A percentile compares a stretch with the other conserved stretches of the same genome.
phyloP scores from a whole-genome alignment of 2,888 invertebrate genomes.

The Amblyjoppa proteus region DNA sequence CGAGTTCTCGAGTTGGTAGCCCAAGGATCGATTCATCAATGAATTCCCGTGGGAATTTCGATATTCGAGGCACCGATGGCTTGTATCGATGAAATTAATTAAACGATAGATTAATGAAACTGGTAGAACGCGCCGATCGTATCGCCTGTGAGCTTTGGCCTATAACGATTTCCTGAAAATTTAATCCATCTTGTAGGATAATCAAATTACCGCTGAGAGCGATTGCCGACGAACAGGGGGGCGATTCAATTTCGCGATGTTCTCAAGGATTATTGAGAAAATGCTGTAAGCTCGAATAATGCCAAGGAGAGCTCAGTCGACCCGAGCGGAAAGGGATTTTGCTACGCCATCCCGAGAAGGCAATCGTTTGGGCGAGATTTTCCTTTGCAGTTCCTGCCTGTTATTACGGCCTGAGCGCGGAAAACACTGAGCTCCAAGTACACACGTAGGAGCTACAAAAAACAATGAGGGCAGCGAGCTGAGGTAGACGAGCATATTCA shows the following conservation, averaged over 20 bases:
- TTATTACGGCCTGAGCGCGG: background rate
- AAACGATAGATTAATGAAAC: background rate
- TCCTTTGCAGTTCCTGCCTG: background rate
- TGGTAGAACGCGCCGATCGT: background rate
- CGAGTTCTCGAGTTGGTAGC: no score
- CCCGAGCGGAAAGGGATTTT: background rate
- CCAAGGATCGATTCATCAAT: background rate
- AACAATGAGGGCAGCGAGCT: conserved; percentile 44
- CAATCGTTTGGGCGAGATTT: background rate
- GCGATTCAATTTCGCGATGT: background rate
- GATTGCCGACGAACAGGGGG: background rate
- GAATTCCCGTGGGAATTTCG: background rate
- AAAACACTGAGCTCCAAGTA: background rate
- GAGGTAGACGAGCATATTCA: background rate
- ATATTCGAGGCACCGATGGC: background rate
- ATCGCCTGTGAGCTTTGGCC: no score
- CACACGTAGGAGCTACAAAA: background rate
- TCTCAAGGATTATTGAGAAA: background rate
- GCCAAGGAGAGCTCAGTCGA: background rate
- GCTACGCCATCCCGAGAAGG: background rate
- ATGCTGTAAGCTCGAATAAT: background rate
- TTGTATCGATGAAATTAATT: background rate
- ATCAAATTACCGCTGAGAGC: background rate
- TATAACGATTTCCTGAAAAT: background rate
- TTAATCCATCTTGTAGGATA: background rate